A percentile compares a stretch with the other conserved stretches of the same genome.
These are phyloP conservation scores for Diglossa brunneiventris DNA, from an alignment of 2,113 vertebrate species.

Conservation along the genomic window DNA sequence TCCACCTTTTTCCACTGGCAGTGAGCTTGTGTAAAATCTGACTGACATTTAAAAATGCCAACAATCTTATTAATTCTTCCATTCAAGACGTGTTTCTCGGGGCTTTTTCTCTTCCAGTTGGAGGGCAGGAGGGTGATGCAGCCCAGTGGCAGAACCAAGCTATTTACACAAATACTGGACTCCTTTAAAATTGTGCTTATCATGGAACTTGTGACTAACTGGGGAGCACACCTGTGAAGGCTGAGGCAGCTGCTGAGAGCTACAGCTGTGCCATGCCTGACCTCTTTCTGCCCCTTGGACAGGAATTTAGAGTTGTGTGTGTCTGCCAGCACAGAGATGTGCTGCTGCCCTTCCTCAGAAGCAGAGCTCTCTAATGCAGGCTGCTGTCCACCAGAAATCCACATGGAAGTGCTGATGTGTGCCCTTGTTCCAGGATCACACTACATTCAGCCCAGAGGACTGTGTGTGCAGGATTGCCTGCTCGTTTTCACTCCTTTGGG, in stretches of 20 bases:
- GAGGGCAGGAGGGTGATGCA: not conserved
- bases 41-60: constrained; percentile 62
- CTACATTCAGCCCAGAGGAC: not conserved
- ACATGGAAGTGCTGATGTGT: not conserved
- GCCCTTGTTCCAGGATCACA: not conserved
- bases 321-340: not conserved
- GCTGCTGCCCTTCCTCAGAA: not conserved
- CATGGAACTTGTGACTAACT: not conserved
- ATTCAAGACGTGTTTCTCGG: constrained; percentile 1
- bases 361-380: not conserved
- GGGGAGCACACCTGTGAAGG: not conserved
- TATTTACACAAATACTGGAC: not conserved
- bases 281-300: not conserved
- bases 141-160: not conserved
- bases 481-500: not conserved
- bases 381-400: not conserved
- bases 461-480: not conserved
- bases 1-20: not conserved
- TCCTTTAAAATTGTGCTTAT: not conserved
- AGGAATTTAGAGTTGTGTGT: not conserved
- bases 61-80: constrained; percentile 41
- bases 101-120: not conserved
- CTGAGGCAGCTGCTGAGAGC: not conserved
- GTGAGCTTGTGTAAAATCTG: constrained; percentile 22
- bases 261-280: not conserved